These are phyloP conservation scores for Pangasius sanitwongsei DNA, from an alignment of 2,797 vertebrate species.

Conservation along the genomic window DNA sequence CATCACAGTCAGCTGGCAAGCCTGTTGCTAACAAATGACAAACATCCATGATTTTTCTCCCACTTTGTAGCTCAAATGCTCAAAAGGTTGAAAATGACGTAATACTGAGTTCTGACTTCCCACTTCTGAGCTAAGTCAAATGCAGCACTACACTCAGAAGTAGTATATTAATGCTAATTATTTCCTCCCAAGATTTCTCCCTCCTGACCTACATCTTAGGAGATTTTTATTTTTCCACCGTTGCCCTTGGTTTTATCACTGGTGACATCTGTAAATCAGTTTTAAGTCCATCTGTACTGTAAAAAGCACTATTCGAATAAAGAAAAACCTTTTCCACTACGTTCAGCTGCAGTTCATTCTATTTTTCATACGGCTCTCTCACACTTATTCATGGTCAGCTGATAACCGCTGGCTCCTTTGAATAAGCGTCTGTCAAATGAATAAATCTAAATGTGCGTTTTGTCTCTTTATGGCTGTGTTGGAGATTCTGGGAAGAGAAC, in stretches of 20 bases:
- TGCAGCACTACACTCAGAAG: neutral
- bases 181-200: neutral
- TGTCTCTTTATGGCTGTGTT: neutral
- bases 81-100: neutral
- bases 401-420: neutral
- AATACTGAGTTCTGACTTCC: neutral
- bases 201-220: neutral
- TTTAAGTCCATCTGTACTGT: neutral
- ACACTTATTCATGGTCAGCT: neutral
- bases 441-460: neutral
- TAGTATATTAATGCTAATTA: neutral
- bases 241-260: neutral
- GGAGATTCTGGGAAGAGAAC: neutral
- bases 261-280: neutral
- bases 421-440: neutral
- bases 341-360: neutral
- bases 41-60: neutral
- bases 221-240: too few relatives aligned
- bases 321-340: too few relatives aligned
- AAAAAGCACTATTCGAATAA: neutral
- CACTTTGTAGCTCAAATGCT: neutral
- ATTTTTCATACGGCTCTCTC: neutral
- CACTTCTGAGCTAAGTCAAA: neutral
- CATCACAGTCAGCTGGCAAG: neutral
- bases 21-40: neutral